These are phyloP conservation scores for Lasioglossum vierecki DNA, from an alignment of 2,888 invertebrate genomes.

Conservation along the genomic window DNA sequence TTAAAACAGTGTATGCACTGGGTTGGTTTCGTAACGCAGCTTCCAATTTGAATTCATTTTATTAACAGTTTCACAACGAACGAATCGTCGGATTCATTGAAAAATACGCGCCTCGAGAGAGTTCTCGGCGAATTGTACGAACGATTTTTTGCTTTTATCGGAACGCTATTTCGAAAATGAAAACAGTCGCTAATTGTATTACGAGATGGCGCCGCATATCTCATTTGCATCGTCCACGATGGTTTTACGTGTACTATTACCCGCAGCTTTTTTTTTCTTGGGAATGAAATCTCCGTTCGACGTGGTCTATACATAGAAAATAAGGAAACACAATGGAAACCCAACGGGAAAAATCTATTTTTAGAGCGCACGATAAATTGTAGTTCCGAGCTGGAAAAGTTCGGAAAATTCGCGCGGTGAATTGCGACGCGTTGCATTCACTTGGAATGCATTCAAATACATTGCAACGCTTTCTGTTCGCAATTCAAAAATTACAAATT, in stretches of 20 bases:
- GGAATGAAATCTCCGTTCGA: neutral
- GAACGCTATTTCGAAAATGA: constrained; percentile 28
- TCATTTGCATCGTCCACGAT: neutral
- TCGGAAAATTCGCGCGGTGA: neutral
- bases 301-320: neutral
- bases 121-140: constrained; percentile 14
- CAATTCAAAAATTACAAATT: neutral
- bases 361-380: neutral
- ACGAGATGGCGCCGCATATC: constrained; percentile 15
- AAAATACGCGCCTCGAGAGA: constrained; percentile 19
- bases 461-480: neutral
- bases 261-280: neutral
- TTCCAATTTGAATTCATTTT: neutral
- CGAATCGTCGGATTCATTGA: neutral
- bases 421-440: neutral
- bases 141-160: constrained; percentile 24
- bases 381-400: neutral
- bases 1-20: neutral
- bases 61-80: neutral
- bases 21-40: neutral
- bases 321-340: neutral
- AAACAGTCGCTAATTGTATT: constrained; percentile 23
- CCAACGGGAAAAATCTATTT: constrained; percentile 2
- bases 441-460: neutral
- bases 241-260: neutral